Conservation (phyloP, 2,113 vertebrate species). For the Smithornis capensis region DNA sequence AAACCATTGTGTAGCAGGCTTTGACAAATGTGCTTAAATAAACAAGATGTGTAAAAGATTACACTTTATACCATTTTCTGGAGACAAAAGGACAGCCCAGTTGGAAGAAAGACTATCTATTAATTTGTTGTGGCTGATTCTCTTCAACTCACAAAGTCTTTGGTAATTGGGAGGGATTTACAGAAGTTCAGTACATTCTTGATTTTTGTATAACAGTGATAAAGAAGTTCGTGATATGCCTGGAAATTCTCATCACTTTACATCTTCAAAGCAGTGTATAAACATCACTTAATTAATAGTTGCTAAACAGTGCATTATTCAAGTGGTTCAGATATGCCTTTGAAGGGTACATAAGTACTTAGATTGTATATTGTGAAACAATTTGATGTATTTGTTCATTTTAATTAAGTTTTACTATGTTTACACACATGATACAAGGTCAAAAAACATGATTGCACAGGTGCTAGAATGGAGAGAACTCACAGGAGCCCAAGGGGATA, state of each 20-base stretch:
- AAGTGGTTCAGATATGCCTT: neutral
- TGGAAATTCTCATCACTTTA: neutral
- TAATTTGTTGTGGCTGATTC: constrained; percentile 19
- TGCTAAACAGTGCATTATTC: constrained; percentile 27
- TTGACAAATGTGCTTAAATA: constrained; percentile 39
- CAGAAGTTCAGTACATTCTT: constrained; percentile 11
- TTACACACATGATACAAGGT: neutral
- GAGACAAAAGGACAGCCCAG: constrained; percentile 23
- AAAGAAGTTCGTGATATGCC: neutral
- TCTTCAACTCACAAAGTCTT: neutral
- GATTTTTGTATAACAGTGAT: neutral
- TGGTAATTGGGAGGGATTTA: constrained; percentile 13
- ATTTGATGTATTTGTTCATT: constrained; percentile 17
- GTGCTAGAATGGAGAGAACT: neutral
- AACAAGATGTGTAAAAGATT: neutral
- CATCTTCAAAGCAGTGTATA: constrained; percentile 26
- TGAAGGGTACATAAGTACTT: constrained; percentile 14
- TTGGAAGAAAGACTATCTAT: constrained; percentile 46
- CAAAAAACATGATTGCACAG: neutral
- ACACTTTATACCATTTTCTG: constrained; percentile 32
- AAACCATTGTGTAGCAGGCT: neutral
- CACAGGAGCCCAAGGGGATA: neutral
- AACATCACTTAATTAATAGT: constrained; percentile 32
- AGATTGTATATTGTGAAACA: neutral
- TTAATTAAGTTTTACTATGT: neutral